These are phyloP conservation scores for Channa striata DNA, from an alignment of 2,797 vertebrate species.

Conservation along the genomic window DNA sequence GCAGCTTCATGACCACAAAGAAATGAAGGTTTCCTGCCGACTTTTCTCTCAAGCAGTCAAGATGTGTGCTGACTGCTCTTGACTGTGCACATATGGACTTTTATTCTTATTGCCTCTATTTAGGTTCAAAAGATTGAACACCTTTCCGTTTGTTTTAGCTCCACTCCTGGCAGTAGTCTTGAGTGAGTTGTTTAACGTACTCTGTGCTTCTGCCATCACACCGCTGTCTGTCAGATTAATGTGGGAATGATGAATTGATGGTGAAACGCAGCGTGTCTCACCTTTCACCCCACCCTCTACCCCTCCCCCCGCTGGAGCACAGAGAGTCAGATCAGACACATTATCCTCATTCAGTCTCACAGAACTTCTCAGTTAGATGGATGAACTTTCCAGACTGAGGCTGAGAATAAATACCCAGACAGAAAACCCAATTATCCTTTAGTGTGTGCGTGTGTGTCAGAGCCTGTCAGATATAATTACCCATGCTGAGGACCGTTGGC, in stretches of 20 bases:
- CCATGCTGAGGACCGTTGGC: slow-evolving; percentile 1
- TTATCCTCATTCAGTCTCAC: slow-evolving; percentile 3
- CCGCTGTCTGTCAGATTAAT: neutral
- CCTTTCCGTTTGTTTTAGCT: too few species aligned
- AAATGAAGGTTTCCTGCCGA: too few species aligned
- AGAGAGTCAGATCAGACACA: neutral
- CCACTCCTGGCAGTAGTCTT: too few species aligned
- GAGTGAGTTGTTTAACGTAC: neutral
- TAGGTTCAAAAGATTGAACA: too few species aligned
- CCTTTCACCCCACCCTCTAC: neutral
- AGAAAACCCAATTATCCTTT: slow-evolving; percentile 35
- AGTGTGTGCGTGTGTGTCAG: slow-evolving; percentile 13
- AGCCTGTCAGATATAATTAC: slow-evolving; percentile 57
- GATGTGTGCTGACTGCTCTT: too few species aligned
- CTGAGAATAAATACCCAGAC: slow-evolving; percentile 6
- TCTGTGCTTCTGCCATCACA: neutral
- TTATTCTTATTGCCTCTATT: too few species aligned
- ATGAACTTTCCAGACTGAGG: slow-evolving; percentile 29
- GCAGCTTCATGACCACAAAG: too few species aligned
- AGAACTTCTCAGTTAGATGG: slow-evolving; percentile 27
- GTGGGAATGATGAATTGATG: neutral
- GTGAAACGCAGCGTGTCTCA: neutral
- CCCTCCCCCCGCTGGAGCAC: neutral
- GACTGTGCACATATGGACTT: too few species aligned
- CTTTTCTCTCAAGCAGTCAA: too few species aligned